A percentile compares a stretch with the other conserved stretches of the same genome.
phyloP scores from a whole-genome alignment of 2,113 vertebrate species.

The Peromyscus maniculatus region DNA sequence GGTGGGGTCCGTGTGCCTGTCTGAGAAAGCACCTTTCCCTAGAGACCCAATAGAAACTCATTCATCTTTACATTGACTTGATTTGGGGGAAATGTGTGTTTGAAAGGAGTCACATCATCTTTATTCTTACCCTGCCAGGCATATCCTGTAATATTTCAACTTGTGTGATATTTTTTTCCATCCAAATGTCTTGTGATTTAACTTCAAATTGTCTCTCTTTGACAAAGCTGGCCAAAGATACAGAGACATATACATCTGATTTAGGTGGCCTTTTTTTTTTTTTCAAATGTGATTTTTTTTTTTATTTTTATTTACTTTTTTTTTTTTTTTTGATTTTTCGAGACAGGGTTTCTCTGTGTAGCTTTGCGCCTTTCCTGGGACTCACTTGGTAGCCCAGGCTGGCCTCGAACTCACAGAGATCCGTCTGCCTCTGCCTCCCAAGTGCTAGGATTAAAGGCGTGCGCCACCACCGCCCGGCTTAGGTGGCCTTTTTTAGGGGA shows the following conservation, averaged over 20 bases:
- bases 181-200: constrained; percentile 40
- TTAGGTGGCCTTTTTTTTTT: background rate
- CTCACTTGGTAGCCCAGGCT: too few relatives aligned
- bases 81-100: background rate
- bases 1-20: background rate
- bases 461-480: too few relatives aligned
- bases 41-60: background rate
- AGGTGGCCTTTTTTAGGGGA: background rate
- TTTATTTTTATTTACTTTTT: too few relatives aligned
- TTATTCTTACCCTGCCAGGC: constrained; percentile 73
- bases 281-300: too few relatives aligned
- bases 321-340: too few relatives aligned
- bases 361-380: too few relatives aligned
- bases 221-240: background rate
- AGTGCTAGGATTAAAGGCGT: too few relatives aligned
- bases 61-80: background rate
- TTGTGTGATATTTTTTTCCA: constrained; percentile 35
- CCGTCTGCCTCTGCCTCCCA: too few relatives aligned
- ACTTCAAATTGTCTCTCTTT: background rate
- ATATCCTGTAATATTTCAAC: constrained; percentile 57
- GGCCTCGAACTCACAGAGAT: too few relatives aligned
- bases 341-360: too few relatives aligned
- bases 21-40: background rate
- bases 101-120: constrained; percentile 70
- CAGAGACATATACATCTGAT: background rate